Evolutionary conservation across 2,113 vertebrate species (phyloP).

Genomic region (Gopherus flavomarginatus): DNA sequence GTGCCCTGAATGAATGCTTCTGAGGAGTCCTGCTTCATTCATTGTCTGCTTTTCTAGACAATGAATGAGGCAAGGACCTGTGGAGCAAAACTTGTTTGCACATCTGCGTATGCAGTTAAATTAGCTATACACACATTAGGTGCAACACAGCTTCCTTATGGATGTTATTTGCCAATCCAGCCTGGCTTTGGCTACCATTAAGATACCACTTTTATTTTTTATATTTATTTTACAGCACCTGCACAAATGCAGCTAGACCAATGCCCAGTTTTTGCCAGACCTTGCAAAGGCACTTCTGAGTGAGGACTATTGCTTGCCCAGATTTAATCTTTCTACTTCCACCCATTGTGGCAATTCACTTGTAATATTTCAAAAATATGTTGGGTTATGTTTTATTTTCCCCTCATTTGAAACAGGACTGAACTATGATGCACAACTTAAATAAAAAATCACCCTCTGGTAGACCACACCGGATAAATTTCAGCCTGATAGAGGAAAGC

Average conservation of each 20-base stretch:
- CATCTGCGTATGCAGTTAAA: background rate
- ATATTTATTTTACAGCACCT: background rate
- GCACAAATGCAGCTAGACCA: background rate
- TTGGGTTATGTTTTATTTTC: background rate
- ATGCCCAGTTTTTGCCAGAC: background rate
- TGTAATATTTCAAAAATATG: background rate
- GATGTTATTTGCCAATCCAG: background rate
- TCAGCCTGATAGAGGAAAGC: conserved; percentile 35
- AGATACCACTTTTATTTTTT: background rate
- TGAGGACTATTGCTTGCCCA: background rate
- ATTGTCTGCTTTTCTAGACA: background rate
- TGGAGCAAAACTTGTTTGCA: background rate
- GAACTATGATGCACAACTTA: background rate
- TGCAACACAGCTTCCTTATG: background rate
- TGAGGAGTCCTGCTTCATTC: background rate
- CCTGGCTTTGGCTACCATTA: background rate
- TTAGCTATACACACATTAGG: rapidly evolving
- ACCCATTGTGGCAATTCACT: background rate
- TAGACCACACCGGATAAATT: conserved; percentile 60
- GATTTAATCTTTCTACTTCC: background rate
- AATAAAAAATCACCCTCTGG: background rate
- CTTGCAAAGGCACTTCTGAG: background rate
- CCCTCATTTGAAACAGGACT: background rate
- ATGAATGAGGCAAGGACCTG: background rate
- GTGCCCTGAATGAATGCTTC: background rate